Base-by-base conservation (phyloP, 2,888 invertebrate species). In the Lymantria monacha region DNA sequence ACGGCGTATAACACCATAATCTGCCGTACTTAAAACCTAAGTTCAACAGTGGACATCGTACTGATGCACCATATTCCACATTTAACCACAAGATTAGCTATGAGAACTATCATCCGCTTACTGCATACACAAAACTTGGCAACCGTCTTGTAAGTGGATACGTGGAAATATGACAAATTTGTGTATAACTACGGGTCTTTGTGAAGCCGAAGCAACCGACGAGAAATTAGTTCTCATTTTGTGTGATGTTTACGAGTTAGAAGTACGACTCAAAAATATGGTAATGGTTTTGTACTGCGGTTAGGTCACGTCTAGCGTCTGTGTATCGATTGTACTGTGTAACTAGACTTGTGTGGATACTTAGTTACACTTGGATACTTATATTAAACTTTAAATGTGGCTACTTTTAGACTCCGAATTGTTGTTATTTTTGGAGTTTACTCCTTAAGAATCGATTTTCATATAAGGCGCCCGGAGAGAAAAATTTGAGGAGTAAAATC, bases 161-260 rank as follows among this genome's bases (percentile, higher is more conserved):
- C 84, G 87, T 86, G 81, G 81, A 82, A 90, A 87, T 89, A 91
- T 90, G 89, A 88, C 87, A 87, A 87, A 85, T 89, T 88, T 91
- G 89, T 88, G 88, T 80, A 83, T 85, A 88, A 74, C 81, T 78
- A 2, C 22, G 59, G 63, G 74, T 78, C 80, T 77, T 74, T 79
- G 79, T 74, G 74, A 70, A 59, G 58, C 58, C n/a, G n/a, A 61
- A 63, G 73, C 71, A 72, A 67, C 72, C 74, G 60, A 61, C 63
- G 70, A 81, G 79, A 81, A 88, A 87, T 88, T 89, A 89, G 88
- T 87, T 81, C 81, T 88, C 87, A 85, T 89, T 87, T 76, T 70
- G 79, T 78, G 65, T 70, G 72, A 83, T 85, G 87, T 90, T 90
- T 90, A 90, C 81, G 88, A 82, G 76, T 75, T 69, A 55, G 64